Base-by-base conservation (phyloP, 1,140 invertebrate species). In the Calliphora vicina region DNA sequence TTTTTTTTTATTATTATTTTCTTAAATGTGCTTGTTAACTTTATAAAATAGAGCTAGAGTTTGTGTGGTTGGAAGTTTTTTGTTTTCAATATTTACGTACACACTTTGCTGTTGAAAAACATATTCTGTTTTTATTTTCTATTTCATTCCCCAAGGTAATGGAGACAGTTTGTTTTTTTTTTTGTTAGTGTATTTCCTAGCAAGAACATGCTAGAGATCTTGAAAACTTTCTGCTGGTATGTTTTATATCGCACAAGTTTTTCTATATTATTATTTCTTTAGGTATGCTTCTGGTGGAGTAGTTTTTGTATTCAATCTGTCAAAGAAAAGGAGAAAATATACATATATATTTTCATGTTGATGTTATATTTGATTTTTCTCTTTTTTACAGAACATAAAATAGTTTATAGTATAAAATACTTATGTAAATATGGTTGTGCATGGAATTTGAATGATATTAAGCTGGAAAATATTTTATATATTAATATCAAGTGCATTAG, bases 1-100 rank as follows among this genome's bases (percentile, higher is more conserved):
- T 35, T 1, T 35, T 73, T n/a, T n/a, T 73, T 35, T 73, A 17
- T 15, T 73, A 1, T 73, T 73, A 4, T 73, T 27, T 17, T 27
- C 25, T n/a, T 5, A 42, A 29, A 76, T 42, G 35, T 76, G n/a
- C 73, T 76, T 76, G 73, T 76, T 76, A 76, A 76, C 73, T 76
- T 76, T 76, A 35, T 43, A 76, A 76, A 42, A 76, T 43, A 27
- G 26, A 17, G 26, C 15, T 29, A 29, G 26, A 10, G 72, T 29
- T 26, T 57, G 72, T 29, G 72, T 35, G 13, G 27, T 42, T 76
- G 42, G 42, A 42, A 42, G 27, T 20, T 17, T 76, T 76, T 26
- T 8, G 17, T 71, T 76, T 76, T 4, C 42, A 42, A 20, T 17
- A 42, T 3, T 35, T 42, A 12, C 45, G 45, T 17, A 50, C 35